phyloP scores from a whole-genome alignment of 2,113 vertebrate species.

The Echinops telfairi region DNA sequence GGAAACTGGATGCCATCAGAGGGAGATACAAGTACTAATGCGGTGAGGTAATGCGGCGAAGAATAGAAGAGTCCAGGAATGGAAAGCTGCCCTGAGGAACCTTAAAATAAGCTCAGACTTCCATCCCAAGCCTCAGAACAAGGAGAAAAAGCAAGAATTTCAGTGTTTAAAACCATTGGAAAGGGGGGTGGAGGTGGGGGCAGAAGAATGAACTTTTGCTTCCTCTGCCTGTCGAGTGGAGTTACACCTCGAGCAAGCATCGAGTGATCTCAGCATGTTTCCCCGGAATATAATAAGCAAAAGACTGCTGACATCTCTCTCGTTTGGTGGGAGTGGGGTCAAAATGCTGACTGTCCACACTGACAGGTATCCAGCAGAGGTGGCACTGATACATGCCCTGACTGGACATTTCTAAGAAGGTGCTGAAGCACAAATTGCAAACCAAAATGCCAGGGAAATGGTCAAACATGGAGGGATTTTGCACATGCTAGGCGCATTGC shows the following conservation, averaged over 20 bases:
- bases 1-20: conserved; percentile 91
- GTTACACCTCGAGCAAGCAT: neutral
- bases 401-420: conserved; percentile 12
- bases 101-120: conserved; percentile 87
- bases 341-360: conserved; percentile 63
- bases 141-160: neutral
- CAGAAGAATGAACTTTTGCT: neutral
- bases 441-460: neutral
- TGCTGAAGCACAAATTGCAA: conserved; percentile 56
- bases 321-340: neutral
- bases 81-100: conserved; percentile 85
- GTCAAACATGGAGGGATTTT: neutral
- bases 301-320: conserved; percentile 63
- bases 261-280: conserved; percentile 44
- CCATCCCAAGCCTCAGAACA: conserved; percentile 37
- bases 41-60: conserved; percentile 90
- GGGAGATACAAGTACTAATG: conserved; percentile 87
- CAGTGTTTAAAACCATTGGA: neutral
- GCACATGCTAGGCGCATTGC: conserved; percentile 21
- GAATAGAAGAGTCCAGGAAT: conserved; percentile 87
- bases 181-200: neutral
- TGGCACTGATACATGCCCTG: neutral
- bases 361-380: conserved; percentile 21
- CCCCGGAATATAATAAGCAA: neutral
- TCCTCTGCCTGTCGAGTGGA: neutral